Conservation (phyloP, 1,140 invertebrate species). For the Drosophila nebulosa region DNA sequence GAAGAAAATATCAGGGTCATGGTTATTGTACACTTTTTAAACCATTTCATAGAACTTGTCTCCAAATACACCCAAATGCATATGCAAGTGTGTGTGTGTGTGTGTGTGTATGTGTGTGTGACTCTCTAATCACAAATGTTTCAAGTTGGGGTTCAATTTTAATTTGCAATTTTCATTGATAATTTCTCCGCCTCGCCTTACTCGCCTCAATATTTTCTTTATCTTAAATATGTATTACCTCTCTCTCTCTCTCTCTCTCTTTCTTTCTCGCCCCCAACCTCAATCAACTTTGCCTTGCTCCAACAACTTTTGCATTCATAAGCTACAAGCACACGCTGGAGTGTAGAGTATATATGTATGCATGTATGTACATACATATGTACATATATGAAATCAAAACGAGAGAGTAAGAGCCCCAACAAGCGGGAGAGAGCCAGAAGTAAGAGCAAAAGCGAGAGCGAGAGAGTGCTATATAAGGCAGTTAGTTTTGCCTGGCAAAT, state of each 20-base stretch:
- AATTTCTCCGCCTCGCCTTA: slow-evolving; percentile 43
- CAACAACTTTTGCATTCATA: slow-evolving; percentile 54
- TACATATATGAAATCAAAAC: too few species aligned
- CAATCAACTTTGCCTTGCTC: slow-evolving; percentile 6
- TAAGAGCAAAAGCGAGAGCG: slow-evolving; percentile 7
- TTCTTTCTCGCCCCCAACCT: not conserved
- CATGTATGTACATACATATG: too few species aligned
- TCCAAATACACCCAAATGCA: slow-evolving; percentile 42
- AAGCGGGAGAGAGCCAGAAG: too few species aligned
- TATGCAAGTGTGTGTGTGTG: not conserved
- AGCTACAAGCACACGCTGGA: slow-evolving; percentile 16
- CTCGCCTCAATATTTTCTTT: slow-evolving; percentile 17
- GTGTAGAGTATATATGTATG: slow-evolving; percentile 23
- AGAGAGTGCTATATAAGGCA: slow-evolving; percentile 29
- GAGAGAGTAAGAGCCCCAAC: too few species aligned
- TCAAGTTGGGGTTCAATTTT: not conserved
- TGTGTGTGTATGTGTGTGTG: not conserved
- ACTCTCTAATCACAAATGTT: not conserved
- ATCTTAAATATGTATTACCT: slow-evolving; percentile 15
- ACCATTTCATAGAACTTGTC: slow-evolving; percentile 61
- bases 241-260: not conserved
- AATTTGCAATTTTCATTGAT: slow-evolving; percentile 27
- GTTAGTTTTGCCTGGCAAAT: slow-evolving; percentile 56
- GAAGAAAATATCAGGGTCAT: slow-evolving; percentile 79
- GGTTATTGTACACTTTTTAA: slow-evolving; percentile 74